These are phyloP conservation scores for Phalanger gymnotis DNA, from an alignment of 2,797 vertebrate genomes.

Conservation along the genomic window DNA sequence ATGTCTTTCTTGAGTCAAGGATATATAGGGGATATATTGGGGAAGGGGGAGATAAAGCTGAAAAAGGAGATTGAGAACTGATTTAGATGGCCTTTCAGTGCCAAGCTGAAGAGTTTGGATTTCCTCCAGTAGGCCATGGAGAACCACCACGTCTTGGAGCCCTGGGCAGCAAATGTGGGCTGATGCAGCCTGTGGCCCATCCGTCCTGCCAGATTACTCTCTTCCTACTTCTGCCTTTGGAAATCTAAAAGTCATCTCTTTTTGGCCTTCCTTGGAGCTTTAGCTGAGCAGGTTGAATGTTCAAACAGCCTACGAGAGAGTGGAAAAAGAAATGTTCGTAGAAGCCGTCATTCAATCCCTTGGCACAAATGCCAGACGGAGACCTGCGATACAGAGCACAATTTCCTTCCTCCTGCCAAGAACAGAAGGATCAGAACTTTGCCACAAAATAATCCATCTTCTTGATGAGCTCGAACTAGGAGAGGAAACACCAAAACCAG, in stretches of 20 bases:
- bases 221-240: not conserved
- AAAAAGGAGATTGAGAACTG: not conserved
- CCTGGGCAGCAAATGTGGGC: not conserved
- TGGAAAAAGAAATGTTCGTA: not conserved
- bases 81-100: not conserved
- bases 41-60: not conserved
- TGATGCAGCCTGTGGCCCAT: not conserved
- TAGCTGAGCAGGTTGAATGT: not conserved
- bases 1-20: not conserved
- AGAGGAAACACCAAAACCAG: not conserved
- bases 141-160: not conserved
- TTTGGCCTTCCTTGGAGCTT: not conserved
- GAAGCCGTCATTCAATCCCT: not conserved
- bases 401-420: too few species aligned
- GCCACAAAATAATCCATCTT: not conserved
- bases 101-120: not conserved
- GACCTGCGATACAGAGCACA: too few species aligned
- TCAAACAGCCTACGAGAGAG: not conserved
- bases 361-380: not conserved
- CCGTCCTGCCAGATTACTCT: not conserved
- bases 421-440: not conserved
- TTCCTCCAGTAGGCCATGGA: not conserved
- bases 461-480: not conserved
- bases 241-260: not conserved
- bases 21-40: not conserved